Conservation (phyloP, 2,113 vertebrate species). For the Bujurquina vittata region DNA sequence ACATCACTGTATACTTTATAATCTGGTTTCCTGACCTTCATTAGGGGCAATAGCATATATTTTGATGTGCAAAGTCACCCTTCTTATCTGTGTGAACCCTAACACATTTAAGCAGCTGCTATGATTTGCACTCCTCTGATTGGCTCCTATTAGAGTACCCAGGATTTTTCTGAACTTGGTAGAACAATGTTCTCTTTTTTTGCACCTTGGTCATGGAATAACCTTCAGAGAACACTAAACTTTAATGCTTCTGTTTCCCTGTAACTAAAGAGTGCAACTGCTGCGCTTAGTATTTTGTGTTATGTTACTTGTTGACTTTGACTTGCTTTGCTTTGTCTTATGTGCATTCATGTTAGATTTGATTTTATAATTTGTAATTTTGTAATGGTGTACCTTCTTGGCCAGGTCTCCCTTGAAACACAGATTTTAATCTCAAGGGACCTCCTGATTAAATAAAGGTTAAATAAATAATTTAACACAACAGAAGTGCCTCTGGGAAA, state of each 20-base stretch:
- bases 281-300: neutral
- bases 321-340: slow-evolving; percentile 4
- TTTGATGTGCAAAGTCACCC: neutral
- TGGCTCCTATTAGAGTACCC: neutral
- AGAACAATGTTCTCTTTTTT: neutral
- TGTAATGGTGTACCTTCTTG: neutral
- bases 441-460: slow-evolving; percentile 1
- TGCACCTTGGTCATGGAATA: neutral
- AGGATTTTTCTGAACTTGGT: neutral
- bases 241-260: neutral
- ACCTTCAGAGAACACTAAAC: neutral
- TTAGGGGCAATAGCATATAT: neutral
- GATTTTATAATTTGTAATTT: neutral
- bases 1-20: neutral
- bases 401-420: neutral
- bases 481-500: slow-evolving; percentile 36
- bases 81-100: neutral
- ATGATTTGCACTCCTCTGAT: neutral
- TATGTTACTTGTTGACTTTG: neutral
- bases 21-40: neutral
- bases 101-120: neutral
- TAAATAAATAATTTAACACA: slow-evolving; percentile 11
- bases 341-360: neutral
- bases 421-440: neutral
- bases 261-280: no score